Conservation (phyloP, 2,888 invertebrate species). For the Elysia crispata region DNA sequence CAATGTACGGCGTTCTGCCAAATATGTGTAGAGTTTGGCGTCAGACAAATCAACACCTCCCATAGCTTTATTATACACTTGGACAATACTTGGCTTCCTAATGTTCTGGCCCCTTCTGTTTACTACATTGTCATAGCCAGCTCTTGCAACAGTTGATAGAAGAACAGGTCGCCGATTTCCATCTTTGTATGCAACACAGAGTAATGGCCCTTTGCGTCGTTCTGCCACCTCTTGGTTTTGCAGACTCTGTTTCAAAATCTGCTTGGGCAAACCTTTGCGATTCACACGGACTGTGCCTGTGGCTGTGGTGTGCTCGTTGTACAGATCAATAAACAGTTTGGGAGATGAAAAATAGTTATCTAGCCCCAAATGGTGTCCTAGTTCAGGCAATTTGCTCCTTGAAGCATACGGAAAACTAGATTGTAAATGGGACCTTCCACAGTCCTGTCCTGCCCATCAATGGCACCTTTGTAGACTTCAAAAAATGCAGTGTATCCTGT, state of each 20-base stretch:
- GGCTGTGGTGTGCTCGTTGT: neutral
- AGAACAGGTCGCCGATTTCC: too few species aligned
- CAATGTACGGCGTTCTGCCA: too few species aligned
- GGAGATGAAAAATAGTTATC: conserved; percentile 37
- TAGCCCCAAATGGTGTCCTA: conserved; percentile 21
- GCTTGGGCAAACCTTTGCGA: conserved; percentile 18
- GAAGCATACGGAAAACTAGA: conserved; percentile 15
- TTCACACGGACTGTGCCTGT: conserved; percentile 35
- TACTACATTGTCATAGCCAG: conserved; percentile 2
- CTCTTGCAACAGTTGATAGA: conserved; percentile 5
- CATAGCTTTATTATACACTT: conserved; percentile 31
- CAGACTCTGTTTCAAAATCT: neutral
- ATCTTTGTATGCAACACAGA: conserved; percentile 34
- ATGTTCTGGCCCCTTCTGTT: neutral
- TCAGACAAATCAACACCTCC: conserved; percentile 37
- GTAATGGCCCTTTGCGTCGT: conserved; percentile 29
- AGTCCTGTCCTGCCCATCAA: neutral
- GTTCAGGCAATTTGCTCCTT: neutral
- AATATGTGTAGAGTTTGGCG: conserved; percentile 24
- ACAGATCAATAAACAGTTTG: conserved; percentile 23
- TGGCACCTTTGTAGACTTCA: conserved; percentile 26
- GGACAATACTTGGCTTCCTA: neutral
- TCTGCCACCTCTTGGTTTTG: conserved; percentile 25
- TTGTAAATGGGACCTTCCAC: conserved; percentile 10
- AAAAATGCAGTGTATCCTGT: too few species aligned